Base-by-base conservation (phyloP, 2,888 invertebrate species). In the Spisula solida region DNA sequence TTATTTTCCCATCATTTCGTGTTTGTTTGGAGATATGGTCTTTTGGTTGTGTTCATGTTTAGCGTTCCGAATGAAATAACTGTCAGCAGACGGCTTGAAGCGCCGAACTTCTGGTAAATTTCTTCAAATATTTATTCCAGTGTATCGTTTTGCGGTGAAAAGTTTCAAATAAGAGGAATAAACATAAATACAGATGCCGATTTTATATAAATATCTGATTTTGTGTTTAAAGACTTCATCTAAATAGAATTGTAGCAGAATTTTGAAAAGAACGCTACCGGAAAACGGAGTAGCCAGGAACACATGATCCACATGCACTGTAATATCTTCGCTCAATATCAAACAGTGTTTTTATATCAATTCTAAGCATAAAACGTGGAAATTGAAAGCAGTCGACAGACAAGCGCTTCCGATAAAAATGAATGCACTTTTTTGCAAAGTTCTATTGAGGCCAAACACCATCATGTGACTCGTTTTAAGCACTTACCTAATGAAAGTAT, bases 121-220 rank as follows among this genome's bases (percentile, higher is more conserved):
- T 81, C 80, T 90, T 90, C 92, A 92, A 90, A 92, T 92, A 92
- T 92, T 92, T 92, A 92, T 90, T 84, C 88, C 80, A 85, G 85
- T 91, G 91, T 91, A 91, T 91, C 88, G 85, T 85, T 89, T 91
- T 91, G 89, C 87, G 85, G 87, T 86, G 88, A 87, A 91, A 89
- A 83, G 91, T 89, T 91, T 91, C 88, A 86, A 85, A 84, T 84
- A 81, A 82, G 82, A 82, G 25, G 82, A 55, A 82, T 87, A 56
- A 87, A 89, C 80, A 87, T 91, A 91, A 89, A 91, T 89, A 89
- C 87, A 89, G 91, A 91, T 91, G 91, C 80, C 81, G 84, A 85
- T 85, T 85, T 85, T 85, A 85, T 85, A 85, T 85, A 85, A 85
- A 85, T 85, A 85, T 85, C 78, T 34, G 85, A 79, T 41, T 75